Evolutionary conservation across 2,888 invertebrate genomes (phyloP).

Genomic region (Synanthedon andrenaeformis): DNA sequence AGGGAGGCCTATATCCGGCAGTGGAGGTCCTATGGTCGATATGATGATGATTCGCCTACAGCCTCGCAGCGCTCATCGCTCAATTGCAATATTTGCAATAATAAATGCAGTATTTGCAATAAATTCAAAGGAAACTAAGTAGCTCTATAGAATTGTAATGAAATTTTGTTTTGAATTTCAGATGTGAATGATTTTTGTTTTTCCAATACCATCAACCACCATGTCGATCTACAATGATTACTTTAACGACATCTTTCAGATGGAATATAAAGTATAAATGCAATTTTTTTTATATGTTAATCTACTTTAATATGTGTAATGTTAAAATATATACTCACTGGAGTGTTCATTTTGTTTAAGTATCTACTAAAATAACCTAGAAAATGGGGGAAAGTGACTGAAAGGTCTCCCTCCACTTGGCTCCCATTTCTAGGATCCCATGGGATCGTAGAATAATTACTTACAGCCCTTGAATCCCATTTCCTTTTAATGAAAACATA

Average conservation of each 20-base stretch:
- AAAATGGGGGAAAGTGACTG: neutral
- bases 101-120: too few species aligned
- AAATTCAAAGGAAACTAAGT: neutral
- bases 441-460: too few species aligned
- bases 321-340: neutral
- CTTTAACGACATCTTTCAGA: neutral
- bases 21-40: too few species aligned
- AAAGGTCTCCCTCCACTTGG: too few species aligned
- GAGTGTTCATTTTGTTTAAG: neutral
- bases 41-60: neutral
- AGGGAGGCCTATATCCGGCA: too few species aligned
- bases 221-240: conserved; percentile 16
- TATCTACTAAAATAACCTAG: neutral
- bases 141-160: neutral
- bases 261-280: neutral
- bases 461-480: too few species aligned
- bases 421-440: too few species aligned
- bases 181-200: conserved; percentile 14
- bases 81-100: neutral
- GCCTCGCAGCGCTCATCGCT: neutral
- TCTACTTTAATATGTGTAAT: neutral
- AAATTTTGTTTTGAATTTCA: conserved; percentile 11
- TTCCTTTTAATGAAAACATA: too few species aligned
- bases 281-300: neutral
- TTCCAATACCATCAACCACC: conserved; percentile 21